Base-by-base conservation (phyloP, 2,888 invertebrate species). In the Ectemnius lituratus region DNA sequence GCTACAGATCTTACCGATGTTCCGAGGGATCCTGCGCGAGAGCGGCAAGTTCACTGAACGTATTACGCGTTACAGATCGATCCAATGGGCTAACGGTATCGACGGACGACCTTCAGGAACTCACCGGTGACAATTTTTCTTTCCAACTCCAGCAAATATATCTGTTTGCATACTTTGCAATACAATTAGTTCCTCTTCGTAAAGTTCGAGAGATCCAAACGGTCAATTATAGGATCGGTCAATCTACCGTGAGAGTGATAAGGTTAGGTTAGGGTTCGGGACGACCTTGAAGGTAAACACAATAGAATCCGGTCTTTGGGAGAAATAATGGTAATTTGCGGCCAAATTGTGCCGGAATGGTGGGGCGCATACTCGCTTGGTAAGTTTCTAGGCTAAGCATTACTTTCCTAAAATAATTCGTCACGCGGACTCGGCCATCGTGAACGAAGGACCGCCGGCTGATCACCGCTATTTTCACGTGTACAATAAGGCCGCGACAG, bases 61-160 rank as follows among this genome's bases (percentile, higher is more conserved):
- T 80, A 75, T 79, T 67, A 66, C 66, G 64, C 66, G 58, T 68
- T 62, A 64, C 71, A 66, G 73, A 78, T 74, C 46, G 60, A 71
- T 79, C 14, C 62, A 37, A 8, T 20, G 71, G 70, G 57, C 66
- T 81, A 81, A 81, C 81, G 81, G 81, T 52, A 81, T 49, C 59
- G 23, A 20, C 27, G 23, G 18, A 59, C 81, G 79, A 79, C 79
- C 81, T 81, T 81, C 79, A 20, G 52, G 64, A n/a, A 13, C 13
- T 27, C 20, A 45, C 28, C 13, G 13, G 68, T 23, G 45, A 52
- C 20, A 28, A 68, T 69, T 73, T 49, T 66, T 16, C n/a, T n/a
- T 14, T 11, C 37, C 23, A 23, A 23, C 23, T 23, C 23, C 3
- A 23, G 23, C 2, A 2, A 23, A 23, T 23, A 23, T 23, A 23